phyloP scores from a whole-genome alignment of 2,888 invertebrate genomes.

The Copidosoma aretas region DNA sequence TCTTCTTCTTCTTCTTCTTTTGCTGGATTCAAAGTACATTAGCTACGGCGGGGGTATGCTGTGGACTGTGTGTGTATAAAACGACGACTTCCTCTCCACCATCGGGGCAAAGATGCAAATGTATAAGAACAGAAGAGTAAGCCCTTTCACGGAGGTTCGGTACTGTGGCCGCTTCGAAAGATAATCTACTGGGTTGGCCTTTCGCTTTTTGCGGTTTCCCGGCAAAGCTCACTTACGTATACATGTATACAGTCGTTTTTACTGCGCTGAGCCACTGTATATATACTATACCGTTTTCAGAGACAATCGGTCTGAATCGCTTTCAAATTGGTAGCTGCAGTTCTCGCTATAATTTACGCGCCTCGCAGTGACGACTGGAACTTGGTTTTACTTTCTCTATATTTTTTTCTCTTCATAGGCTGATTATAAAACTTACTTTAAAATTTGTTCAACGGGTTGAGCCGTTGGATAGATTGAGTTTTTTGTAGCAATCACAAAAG shows the following conservation, averaged over 20 bases:
- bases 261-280: background rate
- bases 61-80: background rate
- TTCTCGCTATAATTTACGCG: too few relatives aligned
- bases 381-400: too few relatives aligned
- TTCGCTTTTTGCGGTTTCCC: constrained; percentile 5
- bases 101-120: constrained; percentile 30
- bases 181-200: constrained; percentile 26
- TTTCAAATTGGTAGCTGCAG: constrained; percentile 28
- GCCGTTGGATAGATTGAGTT: too few relatives aligned
- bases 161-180: constrained; percentile 23
- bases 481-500: too few relatives aligned
- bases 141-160: background rate
- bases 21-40: constrained; percentile 47
- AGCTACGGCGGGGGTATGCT: constrained; percentile 33
- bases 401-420: too few relatives aligned
- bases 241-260: background rate
- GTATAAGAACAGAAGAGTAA: background rate
- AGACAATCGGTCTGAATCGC: constrained; percentile 8
- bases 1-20: constrained; percentile 10
- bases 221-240: too few relatives aligned
- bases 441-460: too few relatives aligned
- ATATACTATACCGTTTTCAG: background rate
- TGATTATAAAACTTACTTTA: too few relatives aligned
- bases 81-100: constrained; percentile 23
- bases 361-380: too few relatives aligned